A percentile compares a stretch with the other conserved stretches of the same genome.
These are phyloP conservation scores for Morone saxatilis DNA, from an alignment of 2,113 vertebrate species.

Conservation along the genomic window DNA sequence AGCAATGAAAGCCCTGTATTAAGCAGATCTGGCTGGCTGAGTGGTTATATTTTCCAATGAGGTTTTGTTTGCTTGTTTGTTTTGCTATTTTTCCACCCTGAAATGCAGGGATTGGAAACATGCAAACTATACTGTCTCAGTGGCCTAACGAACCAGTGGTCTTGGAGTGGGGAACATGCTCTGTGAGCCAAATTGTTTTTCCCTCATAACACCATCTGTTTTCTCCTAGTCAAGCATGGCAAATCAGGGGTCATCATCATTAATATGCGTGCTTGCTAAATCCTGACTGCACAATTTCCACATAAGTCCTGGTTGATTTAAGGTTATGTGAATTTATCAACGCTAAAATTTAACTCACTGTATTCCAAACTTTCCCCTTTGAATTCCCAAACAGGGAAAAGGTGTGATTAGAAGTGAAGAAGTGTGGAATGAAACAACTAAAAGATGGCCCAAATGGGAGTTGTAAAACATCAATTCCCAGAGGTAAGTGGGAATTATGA, in stretches of 20 bases:
- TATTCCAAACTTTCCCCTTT: not conserved
- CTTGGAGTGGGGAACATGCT: conserved; percentile 66
- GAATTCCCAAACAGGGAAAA: conserved; percentile 24
- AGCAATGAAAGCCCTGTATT: conserved; percentile 40
- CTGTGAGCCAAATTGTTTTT: conserved; percentile 58
- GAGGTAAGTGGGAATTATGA: conserved; percentile 12
- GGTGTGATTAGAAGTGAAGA: conserved; percentile 4
- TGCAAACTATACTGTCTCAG: conserved; percentile 46
- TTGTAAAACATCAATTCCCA: not conserved
- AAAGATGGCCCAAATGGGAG: conserved; percentile 5
- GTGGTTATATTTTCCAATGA: conserved; percentile 58
- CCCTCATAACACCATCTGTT: conserved; percentile 69
- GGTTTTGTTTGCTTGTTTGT: conserved; percentile 71
- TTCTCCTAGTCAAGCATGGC: conserved; percentile 65
- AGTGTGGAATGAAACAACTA: not conserved
- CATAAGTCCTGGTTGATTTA: conserved; percentile 22
- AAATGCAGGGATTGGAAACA: conserved; percentile 42
- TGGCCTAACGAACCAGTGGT: conserved; percentile 56
- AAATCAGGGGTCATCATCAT: conserved; percentile 73
- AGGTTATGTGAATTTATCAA: conserved; percentile 34
- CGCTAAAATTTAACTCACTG: conserved; percentile 10
- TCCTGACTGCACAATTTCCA: conserved; percentile 27
- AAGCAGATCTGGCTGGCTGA: conserved; percentile 38
- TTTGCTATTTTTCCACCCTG: conserved; percentile 55
- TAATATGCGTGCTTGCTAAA: conserved; percentile 66